Evolutionary conservation across 2,113 vertebrate genomes (phyloP), one percentile per base, ranked within the genome.

Genomic region (Rattus rattus): DNA sequence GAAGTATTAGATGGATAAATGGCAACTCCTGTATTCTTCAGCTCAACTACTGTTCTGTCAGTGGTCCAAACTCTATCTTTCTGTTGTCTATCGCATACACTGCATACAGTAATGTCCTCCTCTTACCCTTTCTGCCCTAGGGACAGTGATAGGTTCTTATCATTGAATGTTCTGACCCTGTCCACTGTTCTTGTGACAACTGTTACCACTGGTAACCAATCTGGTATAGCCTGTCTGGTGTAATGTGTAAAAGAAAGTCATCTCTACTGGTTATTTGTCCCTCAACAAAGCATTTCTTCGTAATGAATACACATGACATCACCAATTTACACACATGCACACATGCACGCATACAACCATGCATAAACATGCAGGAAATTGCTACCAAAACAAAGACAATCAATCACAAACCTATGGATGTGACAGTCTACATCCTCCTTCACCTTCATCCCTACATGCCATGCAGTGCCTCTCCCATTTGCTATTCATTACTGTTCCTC

Each of bases 361-460:
- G 20, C 19, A 59, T 19, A 59, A 0, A 59, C 61, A 43, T 43
- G 43, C 43, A 43, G 2, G 43, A 43, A 43, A 43, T 43, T 43
- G 43, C 43, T 43, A 43, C 43, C 43, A 43, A 43, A 3, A 43
- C 43, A 43, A 43, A 43, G 43, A 36, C 19, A 85, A 7, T 24
- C 12, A 91, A 83, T 4, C 30, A 63, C 7, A 63, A 72, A 24
- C 0, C 36, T 69, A 22, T 56, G 19, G 33, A 30, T 14, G 19
- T 43, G 49, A 92, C 63, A n/a, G 26, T 84, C 22, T 43, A 16
- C n/a, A 54, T 52, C 47, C 47, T 69, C 20, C 11, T 2, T 3
- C 0, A 9, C 22, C 4, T 11, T 28, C 9, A 9, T 49, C 2
- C 0, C 24, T 6, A 88, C 4, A 28, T 17, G 2, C 72, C 20